A percentile compares a stretch with the other conserved stretches of the same genome.
phyloP scores from a whole-genome alignment of 2,113 vertebrate species.

The Gymnarchus niloticus region DNA sequence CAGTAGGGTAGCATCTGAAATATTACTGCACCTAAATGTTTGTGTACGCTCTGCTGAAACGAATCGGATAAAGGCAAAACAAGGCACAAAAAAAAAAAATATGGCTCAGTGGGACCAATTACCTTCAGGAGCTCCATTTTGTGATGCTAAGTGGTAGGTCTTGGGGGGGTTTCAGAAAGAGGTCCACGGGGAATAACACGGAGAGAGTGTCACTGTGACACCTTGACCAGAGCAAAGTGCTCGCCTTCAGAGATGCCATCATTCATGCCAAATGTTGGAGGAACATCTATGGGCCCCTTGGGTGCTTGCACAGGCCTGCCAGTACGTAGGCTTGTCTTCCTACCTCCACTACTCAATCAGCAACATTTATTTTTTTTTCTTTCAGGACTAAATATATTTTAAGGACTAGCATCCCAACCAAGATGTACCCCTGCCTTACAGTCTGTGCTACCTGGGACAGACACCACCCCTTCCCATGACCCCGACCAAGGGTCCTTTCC shows the following conservation, averaged over 20 bases:
- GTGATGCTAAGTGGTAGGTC: neutral
- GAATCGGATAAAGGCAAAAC: neutral
- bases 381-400: neutral
- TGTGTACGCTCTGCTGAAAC: neutral
- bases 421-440: no score
- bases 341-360: neutral
- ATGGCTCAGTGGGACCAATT: conserved; percentile 6
- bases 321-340: neutral
- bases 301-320: neutral
- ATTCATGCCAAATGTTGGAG: neutral
- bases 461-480: no score
- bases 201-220: neutral
- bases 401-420: neutral
- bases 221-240: neutral
- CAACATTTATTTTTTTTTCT: neutral
- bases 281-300: neutral
- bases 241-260: neutral
- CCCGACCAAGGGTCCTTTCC: no score
- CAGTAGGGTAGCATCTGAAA: neutral
- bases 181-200: neutral
- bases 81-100: neutral
- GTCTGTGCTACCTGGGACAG: no score
- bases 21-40: neutral
- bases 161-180: neutral
- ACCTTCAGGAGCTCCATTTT: conserved; percentile 2